Evolutionary conservation across 2,797 vertebrate species (phyloP).

Genomic region (Anguilla pacifica): DNA sequence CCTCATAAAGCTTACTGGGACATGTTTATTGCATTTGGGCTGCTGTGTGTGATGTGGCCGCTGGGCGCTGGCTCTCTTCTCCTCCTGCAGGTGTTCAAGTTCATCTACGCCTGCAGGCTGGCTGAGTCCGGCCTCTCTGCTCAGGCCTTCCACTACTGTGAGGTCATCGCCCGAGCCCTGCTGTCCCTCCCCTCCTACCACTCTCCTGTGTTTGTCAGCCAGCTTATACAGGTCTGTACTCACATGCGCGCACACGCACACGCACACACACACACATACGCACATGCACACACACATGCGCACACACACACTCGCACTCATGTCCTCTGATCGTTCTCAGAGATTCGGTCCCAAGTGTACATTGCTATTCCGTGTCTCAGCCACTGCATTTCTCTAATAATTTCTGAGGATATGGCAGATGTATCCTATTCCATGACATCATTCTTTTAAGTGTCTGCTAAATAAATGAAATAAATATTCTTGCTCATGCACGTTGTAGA

Average conservation of each 20-base stretch:
- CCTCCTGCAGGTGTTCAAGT: constrained; percentile 85
- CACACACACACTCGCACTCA: constrained; percentile 1
- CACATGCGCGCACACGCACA: constrained; percentile 6
- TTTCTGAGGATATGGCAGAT: not conserved
- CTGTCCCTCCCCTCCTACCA: constrained; percentile 77
- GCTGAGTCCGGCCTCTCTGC: constrained; percentile 90
- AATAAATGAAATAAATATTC: not conserved
- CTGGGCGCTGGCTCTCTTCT: not conserved
- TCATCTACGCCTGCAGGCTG: constrained; percentile 93
- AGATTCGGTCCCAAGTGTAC: too few relatives aligned
- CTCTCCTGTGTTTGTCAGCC: constrained; percentile 84
- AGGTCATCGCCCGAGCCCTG: constrained; percentile 85
- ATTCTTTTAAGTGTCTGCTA: not conserved
- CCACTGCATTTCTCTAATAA: not conserved
- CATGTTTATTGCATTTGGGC: not conserved
- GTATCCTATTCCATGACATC: not conserved
- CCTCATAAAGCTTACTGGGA: not conserved
- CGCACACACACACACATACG: constrained; percentile 6
- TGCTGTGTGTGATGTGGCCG: not conserved
- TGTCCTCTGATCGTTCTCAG: not conserved
- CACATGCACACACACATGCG: not conserved
- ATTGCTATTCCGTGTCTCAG: not conserved
- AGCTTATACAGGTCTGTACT: constrained; percentile 84
- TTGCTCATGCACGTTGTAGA: not conserved
- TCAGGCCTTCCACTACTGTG: constrained; percentile 96